phyloP scores from a whole-genome alignment of 2,113 vertebrate species.

The Sturnus vulgaris region DNA sequence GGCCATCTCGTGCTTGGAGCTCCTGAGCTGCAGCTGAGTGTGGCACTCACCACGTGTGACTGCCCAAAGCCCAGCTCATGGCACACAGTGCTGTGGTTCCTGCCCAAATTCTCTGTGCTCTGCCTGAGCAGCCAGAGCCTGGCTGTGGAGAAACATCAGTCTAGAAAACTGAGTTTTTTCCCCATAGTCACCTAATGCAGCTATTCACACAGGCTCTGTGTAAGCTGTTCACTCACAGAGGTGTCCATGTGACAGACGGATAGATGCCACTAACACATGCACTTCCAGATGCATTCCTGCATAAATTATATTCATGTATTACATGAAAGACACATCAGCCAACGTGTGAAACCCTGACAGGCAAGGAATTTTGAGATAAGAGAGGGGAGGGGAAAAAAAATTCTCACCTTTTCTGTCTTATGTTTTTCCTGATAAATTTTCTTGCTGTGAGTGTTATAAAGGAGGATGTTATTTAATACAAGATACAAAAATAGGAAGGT shows the following conservation, averaged over 20 bases:
- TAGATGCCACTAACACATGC: rapidly evolving
- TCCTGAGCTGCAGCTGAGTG: neutral
- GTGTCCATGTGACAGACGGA: rapidly evolving
- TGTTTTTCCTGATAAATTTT: slow-evolving; percentile 67
- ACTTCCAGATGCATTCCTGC: neutral
- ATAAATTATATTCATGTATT: slow-evolving; percentile 40
- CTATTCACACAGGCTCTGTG: neutral
- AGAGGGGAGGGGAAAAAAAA: rapidly evolving
- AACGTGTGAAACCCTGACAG: slow-evolving; percentile 44
- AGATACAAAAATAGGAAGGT: slow-evolving; percentile 38
- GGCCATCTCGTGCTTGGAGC: neutral
- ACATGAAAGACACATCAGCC: slow-evolving; percentile 31
- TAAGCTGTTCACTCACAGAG: neutral
- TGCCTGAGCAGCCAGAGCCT: neutral
- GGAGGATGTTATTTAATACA: slow-evolving; percentile 39
- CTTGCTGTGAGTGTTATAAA: slow-evolving; percentile 47
- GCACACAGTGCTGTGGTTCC: rapidly evolving
- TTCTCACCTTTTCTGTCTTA: slow-evolving; percentile 42
- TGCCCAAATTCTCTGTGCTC: neutral
- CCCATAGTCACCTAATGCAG: neutral
- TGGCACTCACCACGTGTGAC: rapidly evolving
- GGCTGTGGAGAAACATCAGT: neutral
- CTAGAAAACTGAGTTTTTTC: neutral
- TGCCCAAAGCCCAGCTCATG: neutral
- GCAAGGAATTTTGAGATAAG: slow-evolving; percentile 47